Conservation (phyloP, 2,888 invertebrate species). For the Nezara viridula region DNA sequence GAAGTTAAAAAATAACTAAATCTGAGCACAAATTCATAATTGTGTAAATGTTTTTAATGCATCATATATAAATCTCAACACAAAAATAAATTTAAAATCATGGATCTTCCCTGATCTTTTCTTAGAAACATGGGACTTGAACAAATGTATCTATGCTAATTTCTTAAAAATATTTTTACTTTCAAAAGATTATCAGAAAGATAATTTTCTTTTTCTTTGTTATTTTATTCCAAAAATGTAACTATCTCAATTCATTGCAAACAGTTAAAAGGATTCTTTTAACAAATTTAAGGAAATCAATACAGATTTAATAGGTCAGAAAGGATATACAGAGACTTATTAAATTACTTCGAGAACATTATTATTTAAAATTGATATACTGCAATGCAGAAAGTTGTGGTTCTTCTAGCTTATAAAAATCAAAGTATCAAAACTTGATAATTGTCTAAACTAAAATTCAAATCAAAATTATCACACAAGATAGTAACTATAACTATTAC, state of each 20-base stretch:
- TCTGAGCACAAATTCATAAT: too few species aligned
- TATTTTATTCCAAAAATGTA: background rate
- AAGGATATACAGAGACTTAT: background rate
- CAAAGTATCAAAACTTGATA: background rate
- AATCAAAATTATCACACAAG: background rate
- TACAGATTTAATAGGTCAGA: background rate
- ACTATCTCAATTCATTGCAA: background rate
- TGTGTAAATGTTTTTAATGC: too few species aligned
- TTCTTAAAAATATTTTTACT: background rate
- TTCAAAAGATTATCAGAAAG: background rate
- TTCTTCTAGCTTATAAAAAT: background rate
- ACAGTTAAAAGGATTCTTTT: background rate
- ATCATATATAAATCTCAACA: too few species aligned
- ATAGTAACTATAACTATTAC: background rate
- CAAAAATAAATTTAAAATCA: background rate
- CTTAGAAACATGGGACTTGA: background rate
- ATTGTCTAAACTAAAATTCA: background rate
- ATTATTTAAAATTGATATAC: background rate
- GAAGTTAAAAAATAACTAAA: too few species aligned
- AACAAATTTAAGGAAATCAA: background rate
- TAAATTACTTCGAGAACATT: background rate
- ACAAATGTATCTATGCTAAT: conserved; percentile 26
- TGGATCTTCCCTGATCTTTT: background rate
- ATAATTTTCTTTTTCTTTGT: background rate
- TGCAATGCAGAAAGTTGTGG: background rate